These are phyloP conservation scores for Chionomys nivalis DNA, from an alignment of 2,113 vertebrate genomes.

Conservation along the genomic window DNA sequence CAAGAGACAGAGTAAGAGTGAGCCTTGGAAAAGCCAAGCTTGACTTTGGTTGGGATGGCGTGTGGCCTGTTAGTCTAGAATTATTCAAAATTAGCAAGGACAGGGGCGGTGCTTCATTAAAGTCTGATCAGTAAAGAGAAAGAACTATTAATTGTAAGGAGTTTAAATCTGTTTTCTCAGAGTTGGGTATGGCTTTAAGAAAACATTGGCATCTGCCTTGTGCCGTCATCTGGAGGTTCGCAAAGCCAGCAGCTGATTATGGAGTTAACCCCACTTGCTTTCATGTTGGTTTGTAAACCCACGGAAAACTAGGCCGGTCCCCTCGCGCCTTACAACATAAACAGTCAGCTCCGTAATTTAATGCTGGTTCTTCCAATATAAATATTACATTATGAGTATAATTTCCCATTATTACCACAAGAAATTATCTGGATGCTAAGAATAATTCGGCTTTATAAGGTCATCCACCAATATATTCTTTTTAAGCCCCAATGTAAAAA, in stretches of 20 bases:
- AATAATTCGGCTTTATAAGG: slow-evolving; percentile 77
- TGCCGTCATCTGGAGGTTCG: neutral
- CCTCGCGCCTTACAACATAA: slow-evolving; percentile 56
- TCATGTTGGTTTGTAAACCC: slow-evolving; percentile 66
- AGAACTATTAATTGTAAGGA: slow-evolving; percentile 19
- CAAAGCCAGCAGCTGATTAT: neutral
- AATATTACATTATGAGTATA: slow-evolving; percentile 67
- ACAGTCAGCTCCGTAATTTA: slow-evolving; percentile 71
- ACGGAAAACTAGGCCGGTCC: slow-evolving; percentile 54
- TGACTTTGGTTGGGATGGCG: neutral
- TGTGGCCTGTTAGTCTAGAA: neutral
- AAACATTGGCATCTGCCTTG: neutral
- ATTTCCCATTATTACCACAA: slow-evolving; percentile 77
- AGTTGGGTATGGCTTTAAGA: slow-evolving; percentile 27
- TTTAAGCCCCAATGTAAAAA: slow-evolving; percentile 47
- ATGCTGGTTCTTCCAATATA: slow-evolving; percentile 72
- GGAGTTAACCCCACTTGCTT: slow-evolving; percentile 48
- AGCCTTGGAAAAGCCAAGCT: neutral
- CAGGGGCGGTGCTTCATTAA: neutral
- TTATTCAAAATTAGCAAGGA: neutral
- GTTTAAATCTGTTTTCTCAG: neutral
- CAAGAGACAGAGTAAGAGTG: too few species aligned
- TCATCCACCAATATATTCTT: slow-evolving; percentile 57
- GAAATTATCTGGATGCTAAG: slow-evolving; percentile 78
- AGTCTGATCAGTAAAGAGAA: slow-evolving; percentile 29